phyloP scores from a whole-genome alignment of 2,113 vertebrate genomes.

The Mormoops blainvillei region DNA sequence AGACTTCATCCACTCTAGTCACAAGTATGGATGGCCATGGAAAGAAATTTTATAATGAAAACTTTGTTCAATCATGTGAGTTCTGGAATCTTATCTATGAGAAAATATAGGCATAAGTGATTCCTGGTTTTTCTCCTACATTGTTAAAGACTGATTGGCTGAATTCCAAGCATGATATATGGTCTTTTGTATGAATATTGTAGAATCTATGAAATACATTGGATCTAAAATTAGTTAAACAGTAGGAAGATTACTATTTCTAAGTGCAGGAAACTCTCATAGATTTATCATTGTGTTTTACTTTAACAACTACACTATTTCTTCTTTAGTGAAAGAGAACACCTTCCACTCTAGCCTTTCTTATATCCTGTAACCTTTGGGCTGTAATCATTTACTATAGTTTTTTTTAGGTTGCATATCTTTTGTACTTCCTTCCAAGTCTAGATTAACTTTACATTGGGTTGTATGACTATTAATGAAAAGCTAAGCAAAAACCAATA shows the following conservation, averaged over 20 bases:
- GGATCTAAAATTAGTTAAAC: neutral
- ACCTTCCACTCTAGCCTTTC: neutral
- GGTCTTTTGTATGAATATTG: neutral
- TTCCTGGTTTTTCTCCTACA: conserved; percentile 91
- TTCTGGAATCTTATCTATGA: conserved; percentile 85
- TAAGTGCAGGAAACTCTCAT: neutral
- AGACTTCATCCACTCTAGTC: conserved; percentile 88
- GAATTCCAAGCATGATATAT: neutral
- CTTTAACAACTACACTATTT: neutral
- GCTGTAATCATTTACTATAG: neutral
- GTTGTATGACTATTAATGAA: neutral
- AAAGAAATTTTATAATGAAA: conserved; percentile 87
- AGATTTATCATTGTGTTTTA: neutral
- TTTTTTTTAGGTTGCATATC: neutral
- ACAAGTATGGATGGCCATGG: conserved; percentile 89
- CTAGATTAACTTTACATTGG: neutral
- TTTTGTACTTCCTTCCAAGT: neutral
- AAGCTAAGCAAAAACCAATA: neutral
- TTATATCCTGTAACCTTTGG: neutral
- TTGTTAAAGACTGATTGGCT: conserved; percentile 78
- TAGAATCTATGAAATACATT: neutral
- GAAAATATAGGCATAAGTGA: conserved; percentile 75
- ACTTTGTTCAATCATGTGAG: conserved; percentile 86
- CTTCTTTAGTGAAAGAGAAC: neutral
- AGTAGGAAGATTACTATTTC: neutral